Evolutionary conservation across 2,113 vertebrate species (phyloP), one percentile per base, ranked within the genome.

Genomic region (Heptranchias perlo): DNA sequence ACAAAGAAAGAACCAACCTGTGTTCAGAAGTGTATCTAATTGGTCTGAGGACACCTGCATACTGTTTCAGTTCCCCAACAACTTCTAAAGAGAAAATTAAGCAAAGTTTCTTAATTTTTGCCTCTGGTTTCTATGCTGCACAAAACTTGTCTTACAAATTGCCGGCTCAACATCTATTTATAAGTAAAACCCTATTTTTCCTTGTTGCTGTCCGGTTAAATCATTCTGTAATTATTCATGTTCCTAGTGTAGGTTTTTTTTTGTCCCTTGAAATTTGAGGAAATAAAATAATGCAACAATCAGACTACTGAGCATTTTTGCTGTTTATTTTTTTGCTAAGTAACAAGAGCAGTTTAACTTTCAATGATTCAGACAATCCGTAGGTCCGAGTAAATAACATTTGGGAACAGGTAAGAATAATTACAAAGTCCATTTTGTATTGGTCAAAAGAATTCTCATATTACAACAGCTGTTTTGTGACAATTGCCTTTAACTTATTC

Each of bases 401-500:
- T 49, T 69, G 25, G 65, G 65, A 95, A 73, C 44, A 95, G 64
- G 65, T 69, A 95, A 49, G 94, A 95, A 95, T 52, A 95, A 95
- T 95, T 95, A 95, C 94, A 69, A 95, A 95, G 94, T 18, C 44
- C 64, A 69, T 69, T 95, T 52, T 91, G 31, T 91, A n/a, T 91
- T 95, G 65, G 94, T 95, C 94, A 69, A 95, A 95, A 31, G 23
- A 69, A 67, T 95, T 65, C 64, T 52, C 44, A 69, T 67, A 52
- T 95, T 95, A 95, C 65, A 97, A 96, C 97, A 97, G 96, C 97
- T 98, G 96, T 97, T 97, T 98, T 97, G 97, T 98, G 97, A 98
- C 97, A 98, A 97, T 97, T 98, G 65, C 94, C 47, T 82, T 98
- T 65, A 97, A 97, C 97, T 98, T 97, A 97, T 95, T 95, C 94